A percentile compares a stretch with the other conserved stretches of the same genome.
Conservation (phyloP, 2,113 vertebrate species). For the Platysteira castanea region DNA sequence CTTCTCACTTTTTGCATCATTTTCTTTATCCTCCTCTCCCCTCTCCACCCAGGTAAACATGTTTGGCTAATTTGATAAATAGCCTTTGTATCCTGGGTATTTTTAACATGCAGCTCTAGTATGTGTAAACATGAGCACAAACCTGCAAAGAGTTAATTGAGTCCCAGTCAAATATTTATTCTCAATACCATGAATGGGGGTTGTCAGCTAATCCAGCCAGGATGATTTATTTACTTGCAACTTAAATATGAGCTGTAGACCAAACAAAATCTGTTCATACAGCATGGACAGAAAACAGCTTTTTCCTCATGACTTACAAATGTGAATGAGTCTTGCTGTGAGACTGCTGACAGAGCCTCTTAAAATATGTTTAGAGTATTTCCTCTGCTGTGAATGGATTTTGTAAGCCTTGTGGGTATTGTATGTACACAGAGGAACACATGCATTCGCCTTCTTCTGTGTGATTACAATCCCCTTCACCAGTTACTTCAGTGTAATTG, state of each 20-base stretch:
- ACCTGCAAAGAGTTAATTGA: slow-evolving; percentile 18
- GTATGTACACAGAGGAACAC: neutral
- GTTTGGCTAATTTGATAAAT: neutral
- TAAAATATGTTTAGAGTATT: slow-evolving; percentile 12
- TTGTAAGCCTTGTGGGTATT: neutral
- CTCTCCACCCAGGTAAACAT: neutral
- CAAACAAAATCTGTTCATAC: slow-evolving; percentile 61
- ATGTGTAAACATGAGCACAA: neutral
- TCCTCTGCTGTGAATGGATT: neutral
- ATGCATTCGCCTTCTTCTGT: neutral
- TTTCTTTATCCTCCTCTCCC: neutral
- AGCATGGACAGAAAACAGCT: slow-evolving; percentile 25
- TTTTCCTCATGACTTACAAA: slow-evolving; percentile 19
- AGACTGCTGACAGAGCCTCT: slow-evolving; percentile 4
- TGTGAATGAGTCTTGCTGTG: slow-evolving; percentile 7
- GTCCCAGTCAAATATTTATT: slow-evolving; percentile 33
- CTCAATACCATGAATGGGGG: neutral
- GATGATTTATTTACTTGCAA: slow-evolving; percentile 53
- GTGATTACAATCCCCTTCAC: neutral
- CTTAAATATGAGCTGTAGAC: slow-evolving; percentile 49
- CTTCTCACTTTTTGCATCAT: neutral
- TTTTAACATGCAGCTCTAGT: neutral
- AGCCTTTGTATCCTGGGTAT: accelerated
- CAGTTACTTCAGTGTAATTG: neutral
- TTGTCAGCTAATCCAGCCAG: slow-evolving; percentile 41